Base-by-base conservation (phyloP, 2,797 vertebrate species). In the Natrix natrix region DNA sequence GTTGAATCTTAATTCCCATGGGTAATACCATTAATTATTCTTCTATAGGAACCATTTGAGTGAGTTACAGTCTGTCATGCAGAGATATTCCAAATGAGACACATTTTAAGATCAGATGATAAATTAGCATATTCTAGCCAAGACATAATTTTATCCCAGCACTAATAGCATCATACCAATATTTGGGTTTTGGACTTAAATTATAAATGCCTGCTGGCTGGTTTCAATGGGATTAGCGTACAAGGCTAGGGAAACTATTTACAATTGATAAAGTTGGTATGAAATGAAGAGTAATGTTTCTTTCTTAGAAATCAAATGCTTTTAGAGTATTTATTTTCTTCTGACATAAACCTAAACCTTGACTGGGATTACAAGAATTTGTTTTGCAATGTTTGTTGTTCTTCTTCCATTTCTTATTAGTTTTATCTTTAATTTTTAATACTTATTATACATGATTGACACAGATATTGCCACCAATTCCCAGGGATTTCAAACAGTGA, bases 71-170 rank as follows among this genome's bases (percentile, higher is more conserved):
- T 54, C 83, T 90, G 78, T 90, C 78, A 87, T 94, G 93, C 90
- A 90, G 8, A 5, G 48, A 93, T 54, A 11, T 4, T 91, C 66
- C 17, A 17, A 59, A 89, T 90, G 92, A 60, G 92, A 93, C 91
- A 55, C 0, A 0, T 93, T 95, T 95, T 95, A 28, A 32, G 94
- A 94, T 4, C 87, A 91, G 95, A 92, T 61, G n/a, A 94, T 90
- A 92, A 87, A 91, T 89, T 69, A 93, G 74, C 26, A 52, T 78
- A 87, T 69, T 54, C 20, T 66, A 54, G n/a, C 57, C 86, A 0
- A 88, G 86, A 89, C 91, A 48, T 56, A 93, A 86, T 32, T 83
- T 20, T 52, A n/a, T 14, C 10, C 91, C 91, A 90, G 78, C 52
- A 90, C 59, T 43, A 12, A 57, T 13, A 48, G 10, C 86, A 93